Percentiles rank a stretch among this genome's conserved stretches.
These are phyloP conservation scores for Steinernema feltiae DNA, from an alignment of 1,140 invertebrate species.

Conservation along the genomic window DNA sequence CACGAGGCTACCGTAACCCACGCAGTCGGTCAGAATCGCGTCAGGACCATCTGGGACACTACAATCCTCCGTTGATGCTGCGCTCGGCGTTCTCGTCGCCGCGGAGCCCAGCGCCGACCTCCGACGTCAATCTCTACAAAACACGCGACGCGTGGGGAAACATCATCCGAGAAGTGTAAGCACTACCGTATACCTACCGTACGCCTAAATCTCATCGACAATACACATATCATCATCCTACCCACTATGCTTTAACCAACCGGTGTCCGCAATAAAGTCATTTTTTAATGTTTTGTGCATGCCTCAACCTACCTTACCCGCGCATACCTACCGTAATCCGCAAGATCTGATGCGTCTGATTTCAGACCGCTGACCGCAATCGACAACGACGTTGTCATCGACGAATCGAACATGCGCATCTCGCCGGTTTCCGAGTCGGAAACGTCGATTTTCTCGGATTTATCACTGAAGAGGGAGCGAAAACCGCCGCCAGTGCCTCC, in stretches of 20 bases:
- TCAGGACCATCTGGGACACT: background rate
- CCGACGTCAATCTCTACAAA: constrained; percentile 1
- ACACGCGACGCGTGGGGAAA: constrained; percentile 1
- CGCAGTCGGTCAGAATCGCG: background rate
- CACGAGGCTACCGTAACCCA: background rate
- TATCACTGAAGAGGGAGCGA: background rate
- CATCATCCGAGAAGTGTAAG: constrained; percentile 3
- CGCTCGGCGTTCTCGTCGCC: background rate
- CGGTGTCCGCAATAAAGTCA: constrained; percentile 1
- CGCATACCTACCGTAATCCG: too few species aligned
- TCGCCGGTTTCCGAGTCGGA: background rate
- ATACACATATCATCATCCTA: background rate
- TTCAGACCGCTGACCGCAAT: background rate
- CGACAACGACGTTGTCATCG: background rate
- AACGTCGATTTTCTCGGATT: background rate
- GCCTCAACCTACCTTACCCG: too few species aligned
- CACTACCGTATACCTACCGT: background rate
- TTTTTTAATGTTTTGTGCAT: background rate
- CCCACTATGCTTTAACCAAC: constrained; percentile 4
- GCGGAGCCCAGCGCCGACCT: background rate
- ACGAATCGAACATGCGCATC: background rate
- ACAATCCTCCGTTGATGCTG: background rate
- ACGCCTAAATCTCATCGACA: background rate
- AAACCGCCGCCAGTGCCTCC: background rate
- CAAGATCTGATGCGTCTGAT: background rate